Percentiles rank a stretch among this genome's conserved stretches.
Evolutionary conservation across 2,888 invertebrate genomes (phyloP).

Genomic region (Leucophenga maculata): DNA sequence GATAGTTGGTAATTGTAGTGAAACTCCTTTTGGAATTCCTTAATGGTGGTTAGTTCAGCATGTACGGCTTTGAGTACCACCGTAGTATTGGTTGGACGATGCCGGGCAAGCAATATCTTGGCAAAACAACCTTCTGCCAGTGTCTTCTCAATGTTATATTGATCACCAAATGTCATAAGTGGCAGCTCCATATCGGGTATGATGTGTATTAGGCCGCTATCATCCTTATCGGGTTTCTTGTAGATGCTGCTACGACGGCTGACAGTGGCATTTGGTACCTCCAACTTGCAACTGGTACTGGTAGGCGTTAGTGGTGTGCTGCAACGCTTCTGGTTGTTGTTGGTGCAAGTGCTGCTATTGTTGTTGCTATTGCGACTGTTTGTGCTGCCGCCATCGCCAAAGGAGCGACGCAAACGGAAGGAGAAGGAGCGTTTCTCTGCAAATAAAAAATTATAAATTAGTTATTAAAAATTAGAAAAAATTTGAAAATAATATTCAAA

Average conservation of each 20-base stretch:
- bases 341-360: constrained; percentile 69
- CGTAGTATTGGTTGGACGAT: constrained; percentile 76
- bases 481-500: no score
- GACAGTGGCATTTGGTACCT: constrained; percentile 63
- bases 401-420: constrained; percentile 66
- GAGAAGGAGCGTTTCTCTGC: constrained; percentile 69
- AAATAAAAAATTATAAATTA: constrained; percentile 26
- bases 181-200: constrained; percentile 75
- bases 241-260: constrained; percentile 71
- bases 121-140: constrained; percentile 82
- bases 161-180: constrained; percentile 74
- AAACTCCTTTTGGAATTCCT: constrained; percentile 83
- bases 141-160: constrained; percentile 78
- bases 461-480: no score
- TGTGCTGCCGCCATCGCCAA: constrained; percentile 68
- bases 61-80: constrained; percentile 81
- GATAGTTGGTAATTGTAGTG: constrained; percentile 85
- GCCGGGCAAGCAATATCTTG: constrained; percentile 77
- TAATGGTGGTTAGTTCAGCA: constrained; percentile 75
- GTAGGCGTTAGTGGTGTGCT: constrained; percentile 66
- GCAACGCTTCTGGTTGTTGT: constrained; percentile 61
- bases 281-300: constrained; percentile 58
- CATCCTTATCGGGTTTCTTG: constrained; percentile 70
- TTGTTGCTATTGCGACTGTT: constrained; percentile 69
- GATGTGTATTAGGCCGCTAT: constrained; percentile 73